phyloP scores from a whole-genome alignment of 2,888 invertebrate genomes.

The Ophraella communa region DNA sequence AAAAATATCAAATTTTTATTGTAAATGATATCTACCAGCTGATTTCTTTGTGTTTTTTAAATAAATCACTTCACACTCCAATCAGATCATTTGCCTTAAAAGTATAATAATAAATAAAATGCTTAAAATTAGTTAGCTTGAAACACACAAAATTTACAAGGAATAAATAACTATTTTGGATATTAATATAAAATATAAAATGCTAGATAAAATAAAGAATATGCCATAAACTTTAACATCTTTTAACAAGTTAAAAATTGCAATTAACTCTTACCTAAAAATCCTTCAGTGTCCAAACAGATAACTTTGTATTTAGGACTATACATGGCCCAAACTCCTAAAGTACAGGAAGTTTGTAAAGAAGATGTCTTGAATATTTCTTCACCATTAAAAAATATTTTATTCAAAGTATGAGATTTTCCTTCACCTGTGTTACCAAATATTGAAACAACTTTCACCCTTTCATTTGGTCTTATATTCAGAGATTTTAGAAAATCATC shows the following conservation, averaged over 20 bases:
- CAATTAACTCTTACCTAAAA: constrained; percentile 64
- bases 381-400: constrained; percentile 69
- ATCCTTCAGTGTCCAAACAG: constrained; percentile 82
- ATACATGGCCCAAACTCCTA: constrained; percentile 81
- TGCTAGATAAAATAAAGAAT: too few relatives aligned
- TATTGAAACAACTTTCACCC: constrained; percentile 81
- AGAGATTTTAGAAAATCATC: constrained; percentile 64
- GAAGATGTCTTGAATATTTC: constrained; percentile 71
- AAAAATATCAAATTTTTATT: too few relatives aligned
- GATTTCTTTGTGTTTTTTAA: too few relatives aligned
- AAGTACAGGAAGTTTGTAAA: constrained; percentile 73
- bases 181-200: too few relatives aligned
- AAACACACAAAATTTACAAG: too few relatives aligned
- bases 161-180: neutral
- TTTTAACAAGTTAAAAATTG: neutral
- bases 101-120: too few relatives aligned
- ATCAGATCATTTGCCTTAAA: too few relatives aligned
- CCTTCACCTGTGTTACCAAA: constrained; percentile 87
- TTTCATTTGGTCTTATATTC: constrained; percentile 60
- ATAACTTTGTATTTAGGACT: constrained; percentile 70
- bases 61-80: too few relatives aligned
- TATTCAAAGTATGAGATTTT: constrained; percentile 80
- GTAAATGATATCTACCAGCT: too few relatives aligned
- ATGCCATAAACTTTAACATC: neutral
- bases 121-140: too few relatives aligned